A percentile compares a stretch with the other conserved stretches of the same genome.
These are phyloP conservation scores for Otus scops DNA, from an alignment of 2,797 vertebrate species.

Conservation along the genomic window DNA sequence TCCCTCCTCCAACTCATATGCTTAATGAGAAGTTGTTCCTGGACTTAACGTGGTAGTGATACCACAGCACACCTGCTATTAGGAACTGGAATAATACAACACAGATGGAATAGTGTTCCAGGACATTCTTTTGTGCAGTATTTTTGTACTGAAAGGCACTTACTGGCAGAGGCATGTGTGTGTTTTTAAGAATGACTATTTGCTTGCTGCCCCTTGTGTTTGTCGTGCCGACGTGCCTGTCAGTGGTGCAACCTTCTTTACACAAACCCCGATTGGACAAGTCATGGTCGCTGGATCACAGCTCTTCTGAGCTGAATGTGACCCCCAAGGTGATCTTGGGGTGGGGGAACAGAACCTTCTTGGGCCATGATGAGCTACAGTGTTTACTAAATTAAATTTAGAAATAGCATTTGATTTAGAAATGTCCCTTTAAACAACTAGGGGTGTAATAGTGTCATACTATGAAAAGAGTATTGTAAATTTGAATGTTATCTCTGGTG, in stretches of 20 bases:
- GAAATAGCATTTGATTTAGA: neutral
- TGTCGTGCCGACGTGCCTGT: conserved; percentile 7
- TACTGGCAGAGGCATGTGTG: neutral
- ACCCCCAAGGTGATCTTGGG: neutral
- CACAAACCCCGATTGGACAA: neutral
- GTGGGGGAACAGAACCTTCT: neutral
- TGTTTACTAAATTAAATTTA: neutral
- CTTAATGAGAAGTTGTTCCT: neutral
- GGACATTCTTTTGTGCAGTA: neutral
- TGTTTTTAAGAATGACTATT: neutral
- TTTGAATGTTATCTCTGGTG: neutral
- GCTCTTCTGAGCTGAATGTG: conserved; percentile 13
- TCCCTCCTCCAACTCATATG: neutral
- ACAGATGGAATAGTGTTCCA: neutral
- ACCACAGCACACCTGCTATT: neutral
- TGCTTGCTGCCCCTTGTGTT: conserved; percentile 31
- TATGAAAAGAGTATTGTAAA: neutral
- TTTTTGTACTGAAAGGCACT: neutral
- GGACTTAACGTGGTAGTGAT: rapidly evolving
- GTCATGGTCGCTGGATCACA: conserved; percentile 11
- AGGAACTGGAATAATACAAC: neutral
- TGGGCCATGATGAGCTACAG: neutral
- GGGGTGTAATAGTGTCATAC: neutral
- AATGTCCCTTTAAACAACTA: neutral
- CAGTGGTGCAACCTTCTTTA: conserved; percentile 43